Evolutionary conservation across 2,888 invertebrate genomes (phyloP).

Genomic region (Therioaphis trifolii): DNA sequence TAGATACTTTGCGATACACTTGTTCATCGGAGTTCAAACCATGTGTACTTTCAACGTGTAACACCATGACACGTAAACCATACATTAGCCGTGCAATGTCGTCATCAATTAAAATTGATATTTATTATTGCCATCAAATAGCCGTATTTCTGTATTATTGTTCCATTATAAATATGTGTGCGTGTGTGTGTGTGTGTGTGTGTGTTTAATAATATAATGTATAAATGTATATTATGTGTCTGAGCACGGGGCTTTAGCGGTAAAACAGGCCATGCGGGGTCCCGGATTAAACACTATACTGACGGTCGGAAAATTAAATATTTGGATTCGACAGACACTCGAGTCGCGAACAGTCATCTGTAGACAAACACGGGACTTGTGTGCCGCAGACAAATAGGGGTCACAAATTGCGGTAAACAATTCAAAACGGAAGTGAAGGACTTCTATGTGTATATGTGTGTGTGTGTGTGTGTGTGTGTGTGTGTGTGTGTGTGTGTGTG

Average conservation of each 20-base stretch:
- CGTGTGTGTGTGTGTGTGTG: neutral
- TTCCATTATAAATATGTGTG: too few relatives aligned
- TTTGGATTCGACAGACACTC: conserved; percentile 46
- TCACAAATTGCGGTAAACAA: conserved; percentile 55
- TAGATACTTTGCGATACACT: too few relatives aligned
- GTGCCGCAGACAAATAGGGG: conserved; percentile 45
- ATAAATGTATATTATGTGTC: neutral
- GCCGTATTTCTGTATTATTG: neutral
- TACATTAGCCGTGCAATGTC: too few relatives aligned
- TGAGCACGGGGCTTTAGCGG: neutral
- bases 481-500: neutral
- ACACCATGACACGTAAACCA: too few relatives aligned
- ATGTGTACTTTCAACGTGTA: too few relatives aligned
- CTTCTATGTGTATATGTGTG: too few relatives aligned
- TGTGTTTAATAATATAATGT: neutral
- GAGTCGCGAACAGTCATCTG: conserved; percentile 18
- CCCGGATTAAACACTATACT: conserved; percentile 40
- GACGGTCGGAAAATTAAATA: conserved; percentile 52
- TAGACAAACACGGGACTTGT: conserved; percentile 21
- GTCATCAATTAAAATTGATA: too few relatives aligned
- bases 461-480: neutral
- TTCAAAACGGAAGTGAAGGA: conserved; percentile 15
- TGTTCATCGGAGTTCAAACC: too few relatives aligned
- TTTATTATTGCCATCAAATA: neutral
- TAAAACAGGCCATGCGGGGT: neutral